Evolutionary conservation across 2,888 invertebrate species (phyloP).

Genomic region (Augiades crinisus): DNA sequence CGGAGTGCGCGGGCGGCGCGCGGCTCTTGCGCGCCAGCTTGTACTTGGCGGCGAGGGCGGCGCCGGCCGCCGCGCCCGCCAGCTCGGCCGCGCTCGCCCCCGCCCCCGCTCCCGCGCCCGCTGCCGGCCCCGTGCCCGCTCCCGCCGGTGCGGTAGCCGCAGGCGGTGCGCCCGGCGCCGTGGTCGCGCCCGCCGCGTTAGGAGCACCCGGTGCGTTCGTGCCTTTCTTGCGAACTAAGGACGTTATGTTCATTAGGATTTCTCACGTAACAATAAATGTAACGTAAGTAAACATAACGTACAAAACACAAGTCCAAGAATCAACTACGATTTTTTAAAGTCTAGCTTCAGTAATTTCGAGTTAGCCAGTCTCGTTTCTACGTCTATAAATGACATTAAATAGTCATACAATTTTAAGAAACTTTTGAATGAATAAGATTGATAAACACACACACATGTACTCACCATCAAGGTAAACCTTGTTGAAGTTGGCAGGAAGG

Average conservation of each 20-base stretch:
- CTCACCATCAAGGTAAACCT: slow-evolving; percentile 66
- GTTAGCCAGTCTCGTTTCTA: too few relatives aligned
- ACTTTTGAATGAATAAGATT: neutral
- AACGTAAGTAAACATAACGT: too few relatives aligned
- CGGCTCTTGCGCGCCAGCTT: slow-evolving; percentile 74
- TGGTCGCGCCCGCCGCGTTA: slow-evolving; percentile 37
- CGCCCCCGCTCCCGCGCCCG: slow-evolving; percentile 30
- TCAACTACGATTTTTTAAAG: too few relatives aligned
- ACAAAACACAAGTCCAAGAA: too few relatives aligned
- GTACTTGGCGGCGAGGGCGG: slow-evolving; percentile 55
- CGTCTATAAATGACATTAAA: too few relatives aligned
- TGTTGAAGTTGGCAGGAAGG: slow-evolving; percentile 54
- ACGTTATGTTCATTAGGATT: too few relatives aligned
- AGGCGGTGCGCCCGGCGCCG: too few relatives aligned
- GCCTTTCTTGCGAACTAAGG: slow-evolving; percentile 40
- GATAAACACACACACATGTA: too few relatives aligned
- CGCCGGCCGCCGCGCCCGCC: slow-evolving; percentile 44
- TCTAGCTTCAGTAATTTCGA: too few relatives aligned
- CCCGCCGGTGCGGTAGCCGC: too few relatives aligned
- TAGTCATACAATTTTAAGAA: too few relatives aligned
- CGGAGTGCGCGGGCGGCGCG: slow-evolving; percentile 60
- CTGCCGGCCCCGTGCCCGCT: slow-evolving; percentile 38
- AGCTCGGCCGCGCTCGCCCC: slow-evolving; percentile 43
- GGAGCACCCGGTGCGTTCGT: slow-evolving; percentile 34
- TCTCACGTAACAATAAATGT: too few relatives aligned